These are phyloP conservation scores for Caenorhabditis tropicalis DNA, from an alignment of 1,140 invertebrate species.

Conservation along the genomic window DNA sequence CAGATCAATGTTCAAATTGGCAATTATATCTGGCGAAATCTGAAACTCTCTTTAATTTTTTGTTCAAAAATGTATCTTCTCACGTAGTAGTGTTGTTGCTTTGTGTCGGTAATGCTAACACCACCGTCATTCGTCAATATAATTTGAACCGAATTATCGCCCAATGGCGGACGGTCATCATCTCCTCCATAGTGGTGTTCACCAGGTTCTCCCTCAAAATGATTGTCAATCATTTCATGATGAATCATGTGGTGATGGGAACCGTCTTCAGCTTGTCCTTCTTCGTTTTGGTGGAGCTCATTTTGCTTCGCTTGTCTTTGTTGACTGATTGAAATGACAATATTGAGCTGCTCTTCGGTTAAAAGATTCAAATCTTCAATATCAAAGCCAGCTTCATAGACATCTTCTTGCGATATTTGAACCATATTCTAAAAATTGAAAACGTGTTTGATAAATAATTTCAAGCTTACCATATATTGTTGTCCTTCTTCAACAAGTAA, in stretches of 20 bases:
- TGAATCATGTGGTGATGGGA: background rate
- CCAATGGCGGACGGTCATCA: background rate
- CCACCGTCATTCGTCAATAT: constrained; percentile 6
- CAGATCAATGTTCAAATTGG: constrained; percentile 33
- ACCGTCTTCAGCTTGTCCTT: background rate
- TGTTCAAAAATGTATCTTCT: background rate
- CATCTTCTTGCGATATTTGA: constrained; percentile 33
- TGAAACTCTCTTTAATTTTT: background rate
- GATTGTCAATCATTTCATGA: background rate
- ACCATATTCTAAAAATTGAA: background rate
- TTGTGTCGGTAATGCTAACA: background rate
- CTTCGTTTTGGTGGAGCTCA: background rate
- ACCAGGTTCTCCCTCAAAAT: background rate
- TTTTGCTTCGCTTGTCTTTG: constrained; percentile 13
- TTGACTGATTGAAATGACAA: background rate
- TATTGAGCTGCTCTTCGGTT: constrained; percentile 29
- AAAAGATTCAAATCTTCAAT: background rate
- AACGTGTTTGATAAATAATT: no score
- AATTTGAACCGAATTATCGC: background rate
- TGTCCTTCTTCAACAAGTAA: constrained; percentile 16
- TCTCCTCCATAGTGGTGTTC: background rate
- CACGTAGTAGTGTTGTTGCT: background rate
- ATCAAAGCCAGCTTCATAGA: constrained; percentile 38
- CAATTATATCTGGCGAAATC: background rate
- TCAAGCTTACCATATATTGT: background rate